These are phyloP conservation scores for Bradypodion ventrale DNA, from an alignment of 2,797 vertebrate species.

Conservation along the genomic window DNA sequence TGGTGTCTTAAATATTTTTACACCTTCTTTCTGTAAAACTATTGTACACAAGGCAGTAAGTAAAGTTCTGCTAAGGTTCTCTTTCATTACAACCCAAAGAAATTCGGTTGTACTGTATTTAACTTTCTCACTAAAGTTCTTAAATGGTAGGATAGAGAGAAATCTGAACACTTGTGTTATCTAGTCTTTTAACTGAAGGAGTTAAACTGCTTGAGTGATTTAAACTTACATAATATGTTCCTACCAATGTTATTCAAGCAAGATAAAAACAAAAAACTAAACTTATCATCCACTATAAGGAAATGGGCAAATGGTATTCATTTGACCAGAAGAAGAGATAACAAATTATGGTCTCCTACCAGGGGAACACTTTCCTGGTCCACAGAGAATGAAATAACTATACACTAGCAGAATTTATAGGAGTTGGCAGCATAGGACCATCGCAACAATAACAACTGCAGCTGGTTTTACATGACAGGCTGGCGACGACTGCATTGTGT, in stretches of 20 bases:
- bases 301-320: conserved; percentile 1
- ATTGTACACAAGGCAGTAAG: no score
- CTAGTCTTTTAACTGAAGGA: not conserved
- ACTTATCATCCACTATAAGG: not conserved
- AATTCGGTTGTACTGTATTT: not conserved
- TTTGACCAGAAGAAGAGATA: not conserved
- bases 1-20: no score
- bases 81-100: not conserved
- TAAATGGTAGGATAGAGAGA: not conserved
- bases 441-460: not conserved
- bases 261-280: not conserved
- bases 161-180: not conserved
- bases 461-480: no score
- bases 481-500: no score
- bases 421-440: not conserved
- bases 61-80: no score
- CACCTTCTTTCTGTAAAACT: no score
- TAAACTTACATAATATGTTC: not conserved
- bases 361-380: not conserved
- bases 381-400: not conserved
- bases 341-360: conserved; percentile 18
- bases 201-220: not conserved
- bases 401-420: not conserved
- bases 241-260: not conserved
- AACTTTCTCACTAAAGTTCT: not conserved